Percentiles rank a stretch among this genome's conserved stretches.
phyloP scores from a whole-genome alignment of 2,113 vertebrate genomes.

The Entelurus aequoreus region DNA sequence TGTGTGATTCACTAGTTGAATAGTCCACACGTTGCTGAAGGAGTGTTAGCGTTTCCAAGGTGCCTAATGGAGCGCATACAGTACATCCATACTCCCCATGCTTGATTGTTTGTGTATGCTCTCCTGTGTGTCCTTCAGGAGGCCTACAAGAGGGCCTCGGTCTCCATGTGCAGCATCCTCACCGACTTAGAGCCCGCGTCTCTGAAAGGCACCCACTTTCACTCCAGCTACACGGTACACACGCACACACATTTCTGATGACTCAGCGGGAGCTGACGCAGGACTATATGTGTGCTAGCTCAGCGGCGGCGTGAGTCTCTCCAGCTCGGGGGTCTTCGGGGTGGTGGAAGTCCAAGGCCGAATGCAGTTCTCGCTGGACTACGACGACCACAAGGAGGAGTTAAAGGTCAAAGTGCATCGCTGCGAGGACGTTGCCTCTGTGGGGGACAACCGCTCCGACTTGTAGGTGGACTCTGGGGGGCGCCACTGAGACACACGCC shows the following conservation, averaged over 20 bases:
- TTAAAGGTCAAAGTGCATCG: conserved; percentile 79
- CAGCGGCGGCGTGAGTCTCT: conserved; percentile 89
- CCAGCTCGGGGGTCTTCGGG: conserved; percentile 81
- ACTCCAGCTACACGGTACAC: conserved; percentile 68
- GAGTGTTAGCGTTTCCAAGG: too few relatives aligned
- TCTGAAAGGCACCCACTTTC: conserved; percentile 14
- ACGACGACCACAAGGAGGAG: conserved; percentile 75
- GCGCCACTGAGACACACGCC: background rate
- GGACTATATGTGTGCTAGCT: conserved; percentile 65
- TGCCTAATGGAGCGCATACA: too few relatives aligned
- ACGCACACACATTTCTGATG: conserved; percentile 36
- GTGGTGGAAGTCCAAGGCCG: conserved; percentile 80
- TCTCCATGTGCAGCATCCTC: background rate
- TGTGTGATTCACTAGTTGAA: too few relatives aligned
- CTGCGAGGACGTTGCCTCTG: conserved; percentile 84
- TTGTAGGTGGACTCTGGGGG: conserved; percentile 76
- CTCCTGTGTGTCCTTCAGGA: background rate
- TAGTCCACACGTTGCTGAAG: too few relatives aligned
- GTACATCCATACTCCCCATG: background rate
- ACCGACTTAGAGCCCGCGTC: background rate
- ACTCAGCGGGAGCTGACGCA: conserved; percentile 56
- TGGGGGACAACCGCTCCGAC: conserved; percentile 81
- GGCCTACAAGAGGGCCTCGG: background rate
- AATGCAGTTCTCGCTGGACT: conserved; percentile 81
- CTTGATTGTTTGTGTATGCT: background rate